Evolutionary conservation across 1,140 invertebrate species (phyloP), one percentile per base, ranked within the genome.

Genomic region (Telenomus remus): DNA sequence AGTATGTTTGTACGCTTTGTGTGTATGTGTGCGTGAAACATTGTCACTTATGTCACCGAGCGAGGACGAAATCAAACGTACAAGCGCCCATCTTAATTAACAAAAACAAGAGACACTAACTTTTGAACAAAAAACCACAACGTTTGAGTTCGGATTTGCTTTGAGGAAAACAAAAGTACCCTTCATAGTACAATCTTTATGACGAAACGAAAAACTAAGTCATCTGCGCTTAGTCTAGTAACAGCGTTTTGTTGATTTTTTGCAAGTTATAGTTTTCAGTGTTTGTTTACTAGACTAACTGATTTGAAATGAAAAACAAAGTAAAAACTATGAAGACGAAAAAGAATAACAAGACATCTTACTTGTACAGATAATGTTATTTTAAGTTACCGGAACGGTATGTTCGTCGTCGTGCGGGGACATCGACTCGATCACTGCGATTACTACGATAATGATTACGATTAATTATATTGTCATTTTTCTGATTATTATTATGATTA

Each of bases 391-490:
- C 53, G 57, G 63, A 71, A 68, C 54, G 47, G 51, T 43, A 47
- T 43, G 35, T 49, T 53, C 34, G 44, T 72, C 63, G 71, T 66
- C 71, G 78, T 76, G 77, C 78, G 81, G 68, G 77, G 78, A 79
- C 61, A 60, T 76, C 80, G 73, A 70, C 61, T 73, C 72, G 51
- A 76, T 77, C 79, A 76, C 73, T 84, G 79, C 80, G 80, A 82
- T 82, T 83, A 84, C 73, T 83, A 84, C 65, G 76, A 80, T 81
- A 71, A 69, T 77, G 66, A 74, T 72, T 73, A 76, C 19, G 47
- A 75, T 70, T 64, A 64, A 69, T 75, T 71, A 72, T 37, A 49
- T 74, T 64, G 51, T 55, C 78, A 64, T 79, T 69, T 78, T 76
- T 74, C 66, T 64, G 49, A 76, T 76, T 70, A 80, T 76, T 64